These are phyloP conservation scores for Cyclargus thomasi DNA, from an alignment of 1,140 invertebrate genomes.

Conservation along the genomic window DNA sequence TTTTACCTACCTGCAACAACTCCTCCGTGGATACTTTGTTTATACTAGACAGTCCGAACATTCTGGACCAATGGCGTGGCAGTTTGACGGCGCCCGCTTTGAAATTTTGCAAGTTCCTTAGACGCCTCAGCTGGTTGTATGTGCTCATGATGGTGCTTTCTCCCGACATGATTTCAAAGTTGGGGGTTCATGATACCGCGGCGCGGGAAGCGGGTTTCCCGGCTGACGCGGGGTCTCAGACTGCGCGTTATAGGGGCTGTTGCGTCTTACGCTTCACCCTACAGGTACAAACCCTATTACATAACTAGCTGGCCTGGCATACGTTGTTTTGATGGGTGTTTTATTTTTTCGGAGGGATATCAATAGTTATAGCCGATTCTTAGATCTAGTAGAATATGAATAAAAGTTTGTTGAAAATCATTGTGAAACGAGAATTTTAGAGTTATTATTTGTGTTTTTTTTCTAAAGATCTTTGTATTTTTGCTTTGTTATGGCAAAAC, in stretches of 20 bases:
- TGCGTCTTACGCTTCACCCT: not conserved
- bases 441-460: too few species aligned
- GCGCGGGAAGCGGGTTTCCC: not conserved
- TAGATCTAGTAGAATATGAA: too few species aligned
- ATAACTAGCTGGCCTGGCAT: too few species aligned
- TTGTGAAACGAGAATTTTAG: too few species aligned
- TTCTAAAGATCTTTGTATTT: too few species aligned
- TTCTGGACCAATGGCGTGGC: conserved; percentile 76
- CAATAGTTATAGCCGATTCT: too few species aligned
- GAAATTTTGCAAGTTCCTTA: conserved; percentile 42
- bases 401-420: too few species aligned
- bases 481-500: too few species aligned
- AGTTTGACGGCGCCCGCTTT: conserved; percentile 67
- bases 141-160: conserved; percentile 30
- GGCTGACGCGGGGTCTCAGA: not conserved
- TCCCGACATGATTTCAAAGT: not conserved
- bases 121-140: conserved; percentile 26
- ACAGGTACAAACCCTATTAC: conserved; percentile 3
- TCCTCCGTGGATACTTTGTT: conserved; percentile 42
- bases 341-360: too few species aligned
- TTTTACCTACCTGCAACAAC: conserved; percentile 44
- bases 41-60: conserved; percentile 67
- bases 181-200: not conserved
- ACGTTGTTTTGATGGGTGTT: too few species aligned
- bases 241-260: not conserved